Conservation (phyloP, 2,888 invertebrate species). For the Lasioglossum villosulum region DNA sequence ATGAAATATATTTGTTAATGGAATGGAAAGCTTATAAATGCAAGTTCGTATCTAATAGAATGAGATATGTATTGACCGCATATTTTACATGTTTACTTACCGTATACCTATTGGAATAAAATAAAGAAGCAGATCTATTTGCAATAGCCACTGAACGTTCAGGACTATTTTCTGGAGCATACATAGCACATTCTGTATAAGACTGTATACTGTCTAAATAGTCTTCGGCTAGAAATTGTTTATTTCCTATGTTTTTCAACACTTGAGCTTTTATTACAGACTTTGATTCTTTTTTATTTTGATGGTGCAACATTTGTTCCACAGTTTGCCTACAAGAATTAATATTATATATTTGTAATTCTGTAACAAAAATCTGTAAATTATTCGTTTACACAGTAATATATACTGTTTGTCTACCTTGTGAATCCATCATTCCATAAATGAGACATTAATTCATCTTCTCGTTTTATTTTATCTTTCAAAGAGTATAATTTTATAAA, state of each 20-base stretch:
- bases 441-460: constrained; percentile 72
- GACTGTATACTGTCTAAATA: constrained; percentile 86
- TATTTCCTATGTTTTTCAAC: constrained; percentile 86
- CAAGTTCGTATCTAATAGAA: no score
- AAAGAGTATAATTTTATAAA: constrained; percentile 17
- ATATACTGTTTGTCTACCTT: constrained; percentile 62
- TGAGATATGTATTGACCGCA: constrained; percentile 16
- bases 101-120: constrained; percentile 87
- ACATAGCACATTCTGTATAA: constrained; percentile 88
- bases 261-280: constrained; percentile 78
- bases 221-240: constrained; percentile 86
- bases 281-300: constrained; percentile 79
- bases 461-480: constrained; percentile 55
- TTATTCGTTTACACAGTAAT: neutral
- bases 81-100: constrained; percentile 81
- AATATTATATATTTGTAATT: neutral
- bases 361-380: constrained; percentile 1
- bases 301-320: constrained; percentile 75
- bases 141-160: constrained; percentile 88
- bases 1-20: constrained; percentile 22
- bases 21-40: constrained; percentile 1
- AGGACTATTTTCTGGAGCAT: constrained; percentile 86
- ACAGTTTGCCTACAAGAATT: constrained; percentile 78
- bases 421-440: constrained; percentile 65
- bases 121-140: constrained; percentile 89